A percentile compares a stretch with the other conserved stretches of the same genome.
Evolutionary conservation across 2,797 vertebrate species (phyloP).

Genomic region (Cacajao melanocephalus): DNA sequence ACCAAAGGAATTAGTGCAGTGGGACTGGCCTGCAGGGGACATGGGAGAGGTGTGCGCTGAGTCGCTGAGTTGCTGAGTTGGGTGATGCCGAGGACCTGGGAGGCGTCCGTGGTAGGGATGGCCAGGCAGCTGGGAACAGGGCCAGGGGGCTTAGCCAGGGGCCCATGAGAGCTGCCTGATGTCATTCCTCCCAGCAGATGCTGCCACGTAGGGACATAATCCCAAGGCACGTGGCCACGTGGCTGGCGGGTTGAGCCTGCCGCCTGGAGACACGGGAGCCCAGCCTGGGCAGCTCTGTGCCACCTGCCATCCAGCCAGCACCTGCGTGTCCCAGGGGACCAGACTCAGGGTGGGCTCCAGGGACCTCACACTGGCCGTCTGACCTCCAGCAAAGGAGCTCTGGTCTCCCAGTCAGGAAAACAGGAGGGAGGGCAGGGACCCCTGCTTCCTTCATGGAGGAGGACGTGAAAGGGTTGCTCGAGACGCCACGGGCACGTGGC

Average conservation of each 20-base stretch:
- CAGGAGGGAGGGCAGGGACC: too few relatives aligned
- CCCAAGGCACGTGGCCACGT: accelerated
- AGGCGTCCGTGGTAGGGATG: accelerated
- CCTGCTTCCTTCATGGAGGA: background rate
- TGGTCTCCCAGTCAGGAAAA: background rate
- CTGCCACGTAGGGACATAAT: background rate
- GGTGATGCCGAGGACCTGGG: accelerated
- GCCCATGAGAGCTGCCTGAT: background rate
- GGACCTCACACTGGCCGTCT: accelerated
- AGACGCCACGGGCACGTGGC: accelerated
- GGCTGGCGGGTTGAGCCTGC: background rate
- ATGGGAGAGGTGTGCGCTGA: too few relatives aligned
- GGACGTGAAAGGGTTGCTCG: background rate
- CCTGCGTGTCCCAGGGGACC: too few relatives aligned
- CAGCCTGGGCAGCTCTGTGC: accelerated
- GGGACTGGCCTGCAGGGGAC: background rate
- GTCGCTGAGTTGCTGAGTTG: accelerated
- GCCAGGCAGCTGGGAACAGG: background rate
- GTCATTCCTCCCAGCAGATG: background rate
- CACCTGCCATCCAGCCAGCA: background rate
- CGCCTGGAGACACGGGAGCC: background rate
- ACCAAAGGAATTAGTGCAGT: accelerated
- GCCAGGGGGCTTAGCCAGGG: background rate
- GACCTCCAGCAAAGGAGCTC: background rate
- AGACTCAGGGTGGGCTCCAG: accelerated